Base-by-base conservation (phyloP, 2,888 invertebrate species). In the Tetragonisca angustula region DNA sequence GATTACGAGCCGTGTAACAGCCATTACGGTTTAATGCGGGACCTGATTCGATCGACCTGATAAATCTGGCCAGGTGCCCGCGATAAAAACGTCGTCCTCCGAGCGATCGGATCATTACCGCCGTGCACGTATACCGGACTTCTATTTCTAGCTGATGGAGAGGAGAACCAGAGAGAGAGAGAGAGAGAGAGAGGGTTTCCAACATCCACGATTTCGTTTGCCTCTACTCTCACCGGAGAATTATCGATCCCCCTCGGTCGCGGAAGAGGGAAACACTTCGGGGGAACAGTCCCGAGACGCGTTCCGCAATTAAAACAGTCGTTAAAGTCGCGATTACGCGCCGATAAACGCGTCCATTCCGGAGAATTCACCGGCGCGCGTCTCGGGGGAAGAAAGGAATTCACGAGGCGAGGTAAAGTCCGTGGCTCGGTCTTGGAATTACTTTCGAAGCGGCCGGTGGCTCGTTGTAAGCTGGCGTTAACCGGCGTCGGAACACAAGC, bases 1-100 rank as follows among this genome's bases (percentile, higher is more conserved):
- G 81, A 81, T 83, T 81, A 70, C 72, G 76, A 69, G 64, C 32
- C 32, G 56, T 32, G 59, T 71, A 43, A 61, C 56, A 11, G 50
- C 64, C 52, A 72, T 83, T 76, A 73, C 52, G 2, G 61, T 56
- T 81, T 52, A 79, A 69, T 50, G 78, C 62, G 59, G 49, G 49
- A 67, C 59, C 43, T 43, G 43, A 65, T 43, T 52, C 73, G 75
- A 73, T 83, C 65, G 81, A 81, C 49, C 74, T 52, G 81, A 77
- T 79, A 81, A 79, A 81, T 78, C 74, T 81, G 72, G 74, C 79
- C 56, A 67, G n/a, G 19, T 75, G 77, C 67, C 61, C 61, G 43
- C 71, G 65, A 78, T 78, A 72, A 81, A 78, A 79, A 68, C 61
- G 67, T 71, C 49, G 52, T 54, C 27, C 17, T 50, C 64, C 52